Conservation (phyloP, 2,113 vertebrate genomes). For the Formicarius rufipectus region DNA sequence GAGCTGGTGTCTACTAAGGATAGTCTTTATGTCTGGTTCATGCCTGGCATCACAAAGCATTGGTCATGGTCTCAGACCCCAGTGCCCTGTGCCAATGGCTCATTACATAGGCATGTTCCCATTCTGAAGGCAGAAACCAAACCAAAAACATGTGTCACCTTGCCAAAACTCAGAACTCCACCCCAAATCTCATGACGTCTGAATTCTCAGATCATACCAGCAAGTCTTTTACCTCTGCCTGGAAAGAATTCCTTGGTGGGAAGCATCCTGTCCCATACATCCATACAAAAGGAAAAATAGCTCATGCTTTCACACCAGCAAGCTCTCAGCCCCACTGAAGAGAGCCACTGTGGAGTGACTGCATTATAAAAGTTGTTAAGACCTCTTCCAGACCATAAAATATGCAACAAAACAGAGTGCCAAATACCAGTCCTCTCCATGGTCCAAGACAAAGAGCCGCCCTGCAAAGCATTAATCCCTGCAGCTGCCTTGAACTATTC, state of each 20-base stretch:
- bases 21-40: background rate
- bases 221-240: background rate
- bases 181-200: background rate
- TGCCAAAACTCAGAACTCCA: background rate
- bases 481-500: constrained; percentile 64
- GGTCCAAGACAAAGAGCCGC: constrained; percentile 60
- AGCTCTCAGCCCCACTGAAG: background rate
- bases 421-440: constrained; percentile 64
- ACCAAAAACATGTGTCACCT: background rate
- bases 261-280: background rate
- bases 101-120: background rate
- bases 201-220: background rate
- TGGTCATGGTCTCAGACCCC: background rate
- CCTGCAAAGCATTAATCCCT: constrained; percentile 67
- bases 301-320: background rate
- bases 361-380: constrained; percentile 52
- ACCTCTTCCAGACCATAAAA: constrained; percentile 69
- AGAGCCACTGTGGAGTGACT: constrained; percentile 23
- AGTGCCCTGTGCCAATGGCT: background rate
- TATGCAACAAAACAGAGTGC: constrained; percentile 63
- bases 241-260: background rate
- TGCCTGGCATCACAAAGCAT: background rate
- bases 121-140: background rate
- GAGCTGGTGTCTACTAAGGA: background rate
- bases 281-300: background rate